Evolutionary conservation across 2,888 invertebrate genomes (phyloP).

Genomic region (Microplitis deprimator): DNA sequence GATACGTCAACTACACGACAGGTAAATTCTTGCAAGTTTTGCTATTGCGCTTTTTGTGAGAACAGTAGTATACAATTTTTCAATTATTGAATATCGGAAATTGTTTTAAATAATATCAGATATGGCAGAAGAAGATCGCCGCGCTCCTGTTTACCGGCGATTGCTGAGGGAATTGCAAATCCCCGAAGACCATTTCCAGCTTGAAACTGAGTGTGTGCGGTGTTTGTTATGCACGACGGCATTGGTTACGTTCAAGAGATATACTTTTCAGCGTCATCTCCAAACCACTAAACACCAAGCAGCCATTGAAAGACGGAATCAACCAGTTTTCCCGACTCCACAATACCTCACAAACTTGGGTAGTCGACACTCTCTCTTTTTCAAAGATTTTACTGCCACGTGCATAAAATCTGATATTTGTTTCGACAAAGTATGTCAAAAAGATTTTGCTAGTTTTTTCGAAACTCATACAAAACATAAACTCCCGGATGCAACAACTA

Average conservation of each 20-base stretch:
- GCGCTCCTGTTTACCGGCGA: too few species aligned
- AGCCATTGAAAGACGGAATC: background rate
- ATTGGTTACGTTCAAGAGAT: background rate
- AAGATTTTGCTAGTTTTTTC: background rate
- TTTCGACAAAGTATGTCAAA: background rate
- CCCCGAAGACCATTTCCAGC: background rate
- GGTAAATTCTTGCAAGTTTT: too few species aligned
- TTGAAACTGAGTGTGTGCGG: background rate
- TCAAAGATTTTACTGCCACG: background rate
- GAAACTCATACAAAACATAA: slow-evolving; percentile 4
- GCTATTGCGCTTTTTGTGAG: too few species aligned
- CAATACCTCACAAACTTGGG: background rate
- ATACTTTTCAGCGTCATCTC: background rate
- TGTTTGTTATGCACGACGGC: background rate
- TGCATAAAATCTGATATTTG: background rate
- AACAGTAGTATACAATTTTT: too few species aligned
- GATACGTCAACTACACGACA: too few species aligned
- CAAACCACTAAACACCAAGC: background rate
- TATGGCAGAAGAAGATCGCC: too few species aligned
- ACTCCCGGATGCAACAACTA: slow-evolving; percentile 3
- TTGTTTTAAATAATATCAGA: too few species aligned
- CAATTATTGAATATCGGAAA: too few species aligned
- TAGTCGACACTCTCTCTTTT: background rate
- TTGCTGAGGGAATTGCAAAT: background rate
- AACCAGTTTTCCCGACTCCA: background rate